phyloP scores from a whole-genome alignment of 1,140 invertebrate species.

The Harlomillsia oculata region DNA sequence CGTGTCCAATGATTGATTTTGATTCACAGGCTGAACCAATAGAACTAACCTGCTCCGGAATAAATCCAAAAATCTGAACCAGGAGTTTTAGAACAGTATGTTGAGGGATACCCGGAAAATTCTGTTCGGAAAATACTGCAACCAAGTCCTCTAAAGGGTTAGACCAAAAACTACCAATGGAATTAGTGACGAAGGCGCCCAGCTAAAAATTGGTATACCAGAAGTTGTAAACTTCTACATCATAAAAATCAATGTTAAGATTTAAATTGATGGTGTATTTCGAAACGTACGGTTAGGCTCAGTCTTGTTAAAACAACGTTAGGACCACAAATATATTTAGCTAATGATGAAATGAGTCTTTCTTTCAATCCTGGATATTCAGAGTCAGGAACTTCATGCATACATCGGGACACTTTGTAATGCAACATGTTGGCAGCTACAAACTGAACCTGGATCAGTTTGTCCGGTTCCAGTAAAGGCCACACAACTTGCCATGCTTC shows the following conservation, averaged over 20 bases:
- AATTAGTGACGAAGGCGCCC: constrained; percentile 29
- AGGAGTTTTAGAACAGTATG: constrained; percentile 23
- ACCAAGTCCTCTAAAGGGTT: constrained; percentile 32
- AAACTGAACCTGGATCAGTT: constrained; percentile 31
- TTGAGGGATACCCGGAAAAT: constrained; percentile 33
- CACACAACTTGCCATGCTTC: constrained; percentile 34
- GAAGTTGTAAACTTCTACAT: not conserved
- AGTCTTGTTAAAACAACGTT: constrained; percentile 27
- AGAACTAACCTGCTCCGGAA: constrained; percentile 29
- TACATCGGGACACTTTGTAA: constrained; percentile 28
- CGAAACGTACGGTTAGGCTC: constrained; percentile 24
- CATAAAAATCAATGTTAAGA: not conserved
- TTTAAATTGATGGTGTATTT: not conserved
- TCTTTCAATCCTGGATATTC: constrained; percentile 30
- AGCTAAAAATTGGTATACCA: constrained; percentile 18
- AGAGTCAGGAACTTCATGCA: constrained; percentile 26
- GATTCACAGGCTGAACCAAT: too few species aligned
- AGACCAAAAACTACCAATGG: constrained; percentile 29
- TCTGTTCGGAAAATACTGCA: constrained; percentile 29
- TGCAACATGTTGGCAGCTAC: constrained; percentile 33
- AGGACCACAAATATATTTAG: constrained; percentile 30
- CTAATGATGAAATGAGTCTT: constrained; percentile 22
- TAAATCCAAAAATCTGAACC: constrained; percentile 31
- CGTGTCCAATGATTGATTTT: not conserved
- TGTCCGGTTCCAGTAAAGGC: constrained; percentile 22